Percentiles rank a stretch among this genome's conserved stretches.
phyloP scores from a whole-genome alignment of 2,797 vertebrate genomes.

The Xenops minutus region DNA sequence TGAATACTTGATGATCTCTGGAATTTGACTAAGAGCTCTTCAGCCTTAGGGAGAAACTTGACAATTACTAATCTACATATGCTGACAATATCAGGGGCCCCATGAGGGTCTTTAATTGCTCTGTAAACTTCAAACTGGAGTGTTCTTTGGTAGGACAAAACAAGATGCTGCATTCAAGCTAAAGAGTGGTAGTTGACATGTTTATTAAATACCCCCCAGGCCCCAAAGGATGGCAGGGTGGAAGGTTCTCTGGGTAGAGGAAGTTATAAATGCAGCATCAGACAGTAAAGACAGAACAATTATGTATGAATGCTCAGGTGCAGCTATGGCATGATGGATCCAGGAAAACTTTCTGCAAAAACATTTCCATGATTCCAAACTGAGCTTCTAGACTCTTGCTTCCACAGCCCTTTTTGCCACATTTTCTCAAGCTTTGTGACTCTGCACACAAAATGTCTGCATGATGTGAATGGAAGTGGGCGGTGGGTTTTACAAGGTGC shows the following conservation, averaged over 20 bases:
- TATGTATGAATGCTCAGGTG: neutral
- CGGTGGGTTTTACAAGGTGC: neutral
- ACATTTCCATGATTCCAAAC: neutral
- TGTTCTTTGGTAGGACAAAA: slow-evolving; percentile 73
- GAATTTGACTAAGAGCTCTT: slow-evolving; percentile 71
- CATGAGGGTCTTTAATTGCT: slow-evolving; percentile 77
- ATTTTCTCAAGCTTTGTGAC: neutral
- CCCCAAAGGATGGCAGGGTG: slow-evolving; percentile 13
- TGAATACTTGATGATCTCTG: slow-evolving; percentile 73
- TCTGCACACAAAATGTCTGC: neutral
- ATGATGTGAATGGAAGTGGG: neutral
- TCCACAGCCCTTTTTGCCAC: neutral
- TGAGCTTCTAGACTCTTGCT: accelerated
- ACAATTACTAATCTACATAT: slow-evolving; percentile 74
- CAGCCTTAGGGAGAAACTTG: slow-evolving; percentile 63
- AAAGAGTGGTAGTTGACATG: slow-evolving; percentile 70
- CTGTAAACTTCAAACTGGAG: slow-evolving; percentile 76
- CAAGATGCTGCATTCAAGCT: slow-evolving; percentile 61
- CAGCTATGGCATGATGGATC: accelerated
- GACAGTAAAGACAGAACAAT: slow-evolving; percentile 5
- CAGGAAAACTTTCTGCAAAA: neutral
- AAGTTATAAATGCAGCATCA: slow-evolving; percentile 9
- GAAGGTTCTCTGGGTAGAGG: slow-evolving; percentile 37
- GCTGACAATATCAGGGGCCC: slow-evolving; percentile 64
- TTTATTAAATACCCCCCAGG: slow-evolving; percentile 72